Evolutionary conservation across 2,797 vertebrate genomes (phyloP).

Genomic region (Clamator glandarius): DNA sequence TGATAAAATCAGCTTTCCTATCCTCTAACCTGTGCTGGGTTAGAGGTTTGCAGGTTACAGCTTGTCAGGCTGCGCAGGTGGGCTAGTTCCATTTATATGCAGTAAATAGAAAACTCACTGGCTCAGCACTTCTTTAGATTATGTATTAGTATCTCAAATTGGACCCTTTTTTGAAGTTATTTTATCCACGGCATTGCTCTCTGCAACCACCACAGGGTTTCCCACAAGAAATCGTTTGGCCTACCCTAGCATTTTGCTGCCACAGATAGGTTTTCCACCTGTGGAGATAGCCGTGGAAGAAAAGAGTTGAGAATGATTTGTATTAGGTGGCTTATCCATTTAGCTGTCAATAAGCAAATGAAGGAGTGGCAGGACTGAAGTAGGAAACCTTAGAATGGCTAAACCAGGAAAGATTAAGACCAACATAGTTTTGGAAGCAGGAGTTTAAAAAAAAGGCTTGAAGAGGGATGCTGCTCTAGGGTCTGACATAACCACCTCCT

Average conservation of each 20-base stretch:
- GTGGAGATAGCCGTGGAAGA: not conserved
- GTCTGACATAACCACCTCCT: not conserved
- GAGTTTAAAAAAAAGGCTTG: not conserved
- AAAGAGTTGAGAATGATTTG: not conserved
- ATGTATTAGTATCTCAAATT: not conserved
- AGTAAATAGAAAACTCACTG: not conserved
- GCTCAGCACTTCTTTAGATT: not conserved
- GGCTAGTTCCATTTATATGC: not conserved
- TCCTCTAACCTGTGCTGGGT: not conserved
- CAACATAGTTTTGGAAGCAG: not conserved
- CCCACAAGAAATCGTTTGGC: not conserved
- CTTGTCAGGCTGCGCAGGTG: not conserved
- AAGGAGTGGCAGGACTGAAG: not conserved
- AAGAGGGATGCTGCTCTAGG: not conserved
- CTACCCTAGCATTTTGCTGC: not conserved
- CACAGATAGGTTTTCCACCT: not conserved
- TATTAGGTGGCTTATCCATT: not conserved
- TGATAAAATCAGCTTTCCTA: not conserved
- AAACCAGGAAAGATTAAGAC: not conserved
- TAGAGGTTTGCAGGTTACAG: not conserved
- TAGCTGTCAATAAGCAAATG: not conserved
- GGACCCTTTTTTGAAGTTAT: not conserved
- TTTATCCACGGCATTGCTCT: not conserved
- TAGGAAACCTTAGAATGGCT: not conserved
- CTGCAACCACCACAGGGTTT: not conserved